Base-by-base conservation (phyloP, 2,113 vertebrate species). In the Mirounga angustirostris region DNA sequence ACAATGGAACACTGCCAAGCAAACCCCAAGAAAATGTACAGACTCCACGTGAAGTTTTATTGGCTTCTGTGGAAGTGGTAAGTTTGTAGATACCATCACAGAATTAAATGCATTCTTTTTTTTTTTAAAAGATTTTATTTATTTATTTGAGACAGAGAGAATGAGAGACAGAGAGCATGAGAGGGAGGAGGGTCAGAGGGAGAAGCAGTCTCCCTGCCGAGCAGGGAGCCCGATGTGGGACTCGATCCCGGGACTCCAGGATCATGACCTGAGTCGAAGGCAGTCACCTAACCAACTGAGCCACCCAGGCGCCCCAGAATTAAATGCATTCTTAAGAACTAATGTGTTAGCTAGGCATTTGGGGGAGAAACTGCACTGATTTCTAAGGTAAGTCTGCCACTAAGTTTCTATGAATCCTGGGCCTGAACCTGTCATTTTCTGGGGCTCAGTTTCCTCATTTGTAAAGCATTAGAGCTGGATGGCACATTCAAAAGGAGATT, bases 81-180 rank as follows among this genome's bases (percentile, higher is more conserved):
- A 71, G 12, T 73, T 76, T 93, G 28, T 13, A 83, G 46, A 73
- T 30, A 73, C 87, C 33, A 79, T 65, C 36, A 18, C 8, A 79
- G 63, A 98, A 81, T 91, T 90, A 95, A 96, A 92, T 82, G 30
- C n/a, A 88, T 81, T 91, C 26, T 85, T 91, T 36, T 36, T 36
- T 36, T 36, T 36, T 36, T 36, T 36, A 36, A 36, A 36, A 36
- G 36, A 36, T 36, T 36, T 36, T 36, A 36, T 36, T 36, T 36
- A 36, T 36, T 36, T 36, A 36, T 36, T 36, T 36, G 36, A 36
- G 36, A 36, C 36, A 36, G 36, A 36, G 36, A 36, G 36, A 36
- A 36, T 36, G 36, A 36, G 36, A 36, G 36, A 36, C 36, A 36
- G 36, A 36, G 36, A 36, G 36, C 36, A 36, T 36, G 36, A 36